phyloP scores from a whole-genome alignment of 92 coral and sea anemone species.

The Porites rus region DNA sequence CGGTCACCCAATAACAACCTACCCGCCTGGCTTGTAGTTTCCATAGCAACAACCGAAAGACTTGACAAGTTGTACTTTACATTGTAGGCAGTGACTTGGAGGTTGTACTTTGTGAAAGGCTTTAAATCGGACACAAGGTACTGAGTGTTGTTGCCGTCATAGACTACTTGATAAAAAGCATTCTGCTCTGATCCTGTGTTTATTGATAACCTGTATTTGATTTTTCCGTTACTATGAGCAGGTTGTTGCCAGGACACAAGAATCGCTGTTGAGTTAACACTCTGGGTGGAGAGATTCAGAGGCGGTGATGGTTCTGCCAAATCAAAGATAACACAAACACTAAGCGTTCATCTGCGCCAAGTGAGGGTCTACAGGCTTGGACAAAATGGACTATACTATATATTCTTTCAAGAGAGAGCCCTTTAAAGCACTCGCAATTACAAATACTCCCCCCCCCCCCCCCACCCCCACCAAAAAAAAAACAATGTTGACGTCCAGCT shows the following conservation, averaged over 20 bases:
- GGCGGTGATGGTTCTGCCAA: constrained; percentile 76
- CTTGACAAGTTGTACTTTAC: constrained; percentile 52
- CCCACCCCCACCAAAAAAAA: no score
- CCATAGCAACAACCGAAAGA: constrained; percentile 19
- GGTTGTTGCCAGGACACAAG: constrained; percentile 65
- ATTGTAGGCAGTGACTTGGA: constrained; percentile 65
- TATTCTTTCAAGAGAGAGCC: no score
- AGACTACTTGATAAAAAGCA: neutral
- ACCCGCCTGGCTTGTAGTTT: constrained; percentile 64
- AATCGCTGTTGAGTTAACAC: constrained; percentile 63
- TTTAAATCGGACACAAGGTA: constrained; percentile 47
- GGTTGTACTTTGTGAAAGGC: constrained; percentile 52
- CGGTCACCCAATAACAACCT: neutral
- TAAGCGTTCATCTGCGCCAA: neutral
- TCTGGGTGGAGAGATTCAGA: constrained; percentile 52
- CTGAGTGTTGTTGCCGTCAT: constrained; percentile 40
- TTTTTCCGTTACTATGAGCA: constrained; percentile 64
- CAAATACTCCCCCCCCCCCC: no score
- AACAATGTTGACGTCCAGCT: no score
- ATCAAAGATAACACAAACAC: neutral
- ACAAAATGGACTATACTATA: neutral
- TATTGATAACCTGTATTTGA: constrained; percentile 56
- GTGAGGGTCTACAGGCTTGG: neutral
- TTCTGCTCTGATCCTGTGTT: constrained; percentile 10
- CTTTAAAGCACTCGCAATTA: no score